These are phyloP conservation scores for Cotesia typhae DNA, from an alignment of 1,140 invertebrate genomes.

Conservation along the genomic window DNA sequence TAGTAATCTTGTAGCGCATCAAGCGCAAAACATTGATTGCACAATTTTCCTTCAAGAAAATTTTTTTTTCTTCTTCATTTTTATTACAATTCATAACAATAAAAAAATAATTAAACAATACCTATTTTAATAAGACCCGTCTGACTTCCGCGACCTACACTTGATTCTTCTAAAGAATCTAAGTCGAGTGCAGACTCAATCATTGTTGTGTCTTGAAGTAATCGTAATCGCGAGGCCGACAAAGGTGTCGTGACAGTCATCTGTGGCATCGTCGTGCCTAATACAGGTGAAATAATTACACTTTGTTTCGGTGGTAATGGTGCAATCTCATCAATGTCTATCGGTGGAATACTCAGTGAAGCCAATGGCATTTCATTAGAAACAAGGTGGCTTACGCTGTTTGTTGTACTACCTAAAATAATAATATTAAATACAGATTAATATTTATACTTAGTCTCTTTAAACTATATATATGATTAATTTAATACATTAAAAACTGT, in stretches of 20 bases:
- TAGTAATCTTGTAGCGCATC: too few species aligned
- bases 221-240: slow-evolving; percentile 72
- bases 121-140: slow-evolving; percentile 67
- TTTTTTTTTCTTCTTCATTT: neutral
- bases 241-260: slow-evolving; percentile 59
- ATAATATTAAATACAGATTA: slow-evolving; percentile 12
- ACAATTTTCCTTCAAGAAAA: too few species aligned
- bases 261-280: slow-evolving; percentile 52
- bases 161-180: slow-evolving; percentile 79
- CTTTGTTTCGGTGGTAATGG: slow-evolving; percentile 56
- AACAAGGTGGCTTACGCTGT: slow-evolving; percentile 72
- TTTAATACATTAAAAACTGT: slow-evolving; percentile 13
- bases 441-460: neutral
- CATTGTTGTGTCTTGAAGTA: slow-evolving; percentile 85
- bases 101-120: slow-evolving; percentile 42
- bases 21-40: too few species aligned
- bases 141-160: slow-evolving; percentile 66
- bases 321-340: slow-evolving; percentile 62
- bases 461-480: slow-evolving; percentile 14
- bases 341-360: slow-evolving; percentile 64
- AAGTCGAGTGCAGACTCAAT: slow-evolving; percentile 86
- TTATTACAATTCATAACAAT: neutral
- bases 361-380: slow-evolving; percentile 71
- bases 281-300: slow-evolving; percentile 54
- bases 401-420: slow-evolving; percentile 71